These are phyloP conservation scores for Labrus mixtus DNA, from an alignment of 2,113 vertebrate genomes.

Conservation along the genomic window DNA sequence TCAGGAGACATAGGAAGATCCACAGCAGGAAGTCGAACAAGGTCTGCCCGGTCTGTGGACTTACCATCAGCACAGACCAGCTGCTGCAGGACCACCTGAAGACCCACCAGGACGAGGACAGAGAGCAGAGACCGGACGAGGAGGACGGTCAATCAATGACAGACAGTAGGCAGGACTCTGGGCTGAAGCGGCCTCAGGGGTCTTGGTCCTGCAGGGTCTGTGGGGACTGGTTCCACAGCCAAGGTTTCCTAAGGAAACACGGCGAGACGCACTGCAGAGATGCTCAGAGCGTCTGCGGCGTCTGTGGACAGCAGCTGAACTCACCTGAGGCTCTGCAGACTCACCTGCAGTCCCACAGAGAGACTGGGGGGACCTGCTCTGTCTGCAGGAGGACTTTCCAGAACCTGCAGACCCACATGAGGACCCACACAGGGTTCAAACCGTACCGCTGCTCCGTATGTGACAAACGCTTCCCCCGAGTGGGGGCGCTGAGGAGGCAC, in stretches of 20 bases:
- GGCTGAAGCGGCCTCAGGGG: neutral
- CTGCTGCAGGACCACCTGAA: constrained; percentile 37
- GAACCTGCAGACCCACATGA: constrained; percentile 63
- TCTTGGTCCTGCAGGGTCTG: constrained; percentile 53
- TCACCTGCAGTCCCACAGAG: constrained; percentile 56
- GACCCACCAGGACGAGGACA: neutral
- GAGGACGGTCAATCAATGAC: neutral
- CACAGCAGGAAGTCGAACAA: constrained; percentile 13
- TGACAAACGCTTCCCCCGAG: constrained; percentile 55
- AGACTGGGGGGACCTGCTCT: constrained; percentile 58
- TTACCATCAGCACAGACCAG: constrained; percentile 7
- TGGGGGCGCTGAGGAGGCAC: constrained; percentile 75
- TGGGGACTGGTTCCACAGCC: constrained; percentile 49
- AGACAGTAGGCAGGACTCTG: neutral
- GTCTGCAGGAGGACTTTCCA: constrained; percentile 62
- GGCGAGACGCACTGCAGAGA: constrained; percentile 44
- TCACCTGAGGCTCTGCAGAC: constrained; percentile 28
- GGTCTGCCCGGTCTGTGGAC: constrained; percentile 11
- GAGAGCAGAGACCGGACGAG: neutral
- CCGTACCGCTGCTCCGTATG: constrained; percentile 57
- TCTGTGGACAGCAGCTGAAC: constrained; percentile 48
- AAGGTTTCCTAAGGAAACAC: constrained; percentile 60
- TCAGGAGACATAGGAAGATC: constrained; percentile 63
- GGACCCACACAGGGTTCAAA: constrained; percentile 64
- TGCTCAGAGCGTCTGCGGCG: constrained; percentile 30